Conservation (phyloP, 2,888 invertebrate species). For the Cyaniris semiargus region DNA sequence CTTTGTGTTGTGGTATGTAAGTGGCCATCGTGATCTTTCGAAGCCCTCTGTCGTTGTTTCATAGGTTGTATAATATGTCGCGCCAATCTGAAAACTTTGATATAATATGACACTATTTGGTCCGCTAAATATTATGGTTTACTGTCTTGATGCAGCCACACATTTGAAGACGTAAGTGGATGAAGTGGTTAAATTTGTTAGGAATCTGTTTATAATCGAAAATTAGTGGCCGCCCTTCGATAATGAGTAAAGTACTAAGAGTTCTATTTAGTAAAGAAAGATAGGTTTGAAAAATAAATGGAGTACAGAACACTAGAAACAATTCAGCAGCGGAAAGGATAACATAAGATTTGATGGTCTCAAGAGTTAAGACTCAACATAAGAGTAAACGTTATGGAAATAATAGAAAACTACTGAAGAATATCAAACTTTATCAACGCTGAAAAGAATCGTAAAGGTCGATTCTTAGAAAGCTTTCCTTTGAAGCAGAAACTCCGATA, state of each 20-base stretch:
- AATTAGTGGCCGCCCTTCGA: neutral
- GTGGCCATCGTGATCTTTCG: neutral
- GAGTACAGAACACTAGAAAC: neutral
- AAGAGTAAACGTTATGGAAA: neutral
- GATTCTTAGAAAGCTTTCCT: slow-evolving; percentile 28
- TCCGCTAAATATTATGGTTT: too few species aligned
- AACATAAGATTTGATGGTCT: neutral
- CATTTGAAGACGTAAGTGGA: too few species aligned
- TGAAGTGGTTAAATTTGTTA: too few species aligned
- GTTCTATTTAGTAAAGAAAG: neutral
- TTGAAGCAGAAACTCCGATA: slow-evolving; percentile 31
- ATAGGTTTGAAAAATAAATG: neutral
- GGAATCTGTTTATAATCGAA: too few species aligned
- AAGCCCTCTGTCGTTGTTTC: too few species aligned
- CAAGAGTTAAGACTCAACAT: neutral
- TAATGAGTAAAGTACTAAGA: neutral
- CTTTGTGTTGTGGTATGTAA: neutral
- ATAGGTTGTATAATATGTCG: too few species aligned
- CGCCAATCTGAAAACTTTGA: too few species aligned
- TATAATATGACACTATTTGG: too few species aligned
- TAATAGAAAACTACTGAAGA: neutral
- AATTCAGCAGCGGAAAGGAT: neutral
- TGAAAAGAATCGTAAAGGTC: slow-evolving; percentile 16
- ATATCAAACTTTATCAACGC: neutral
- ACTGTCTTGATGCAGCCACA: too few species aligned